Percentiles rank a stretch among this genome's conserved stretches.
These are phyloP conservation scores for Ectropis grisescens DNA, from an alignment of 1,140 invertebrate species.

Conservation along the genomic window DNA sequence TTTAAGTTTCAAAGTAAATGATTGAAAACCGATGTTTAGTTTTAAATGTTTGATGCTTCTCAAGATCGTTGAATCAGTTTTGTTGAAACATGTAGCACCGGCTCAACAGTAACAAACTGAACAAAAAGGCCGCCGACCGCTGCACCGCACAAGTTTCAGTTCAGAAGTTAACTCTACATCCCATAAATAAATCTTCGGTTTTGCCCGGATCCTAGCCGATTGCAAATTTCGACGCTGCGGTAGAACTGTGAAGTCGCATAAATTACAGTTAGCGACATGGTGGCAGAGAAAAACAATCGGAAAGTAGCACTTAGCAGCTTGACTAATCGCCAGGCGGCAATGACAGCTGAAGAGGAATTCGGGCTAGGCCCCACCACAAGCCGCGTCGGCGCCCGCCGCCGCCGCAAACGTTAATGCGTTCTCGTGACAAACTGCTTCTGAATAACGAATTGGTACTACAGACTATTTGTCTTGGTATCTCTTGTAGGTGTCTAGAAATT, in stretches of 20 bases:
- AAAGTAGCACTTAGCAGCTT: slow-evolving; percentile 61
- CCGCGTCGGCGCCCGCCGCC: slow-evolving; percentile 13
- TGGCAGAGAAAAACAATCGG: slow-evolving; percentile 58
- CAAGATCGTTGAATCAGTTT: no score
- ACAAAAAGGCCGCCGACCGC: slow-evolving; percentile 41
- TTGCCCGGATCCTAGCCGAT: slow-evolving; percentile 53
- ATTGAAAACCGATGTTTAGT: no score
- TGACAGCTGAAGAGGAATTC: slow-evolving; percentile 47
- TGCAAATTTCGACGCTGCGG: slow-evolving; percentile 48
- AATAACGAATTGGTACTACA: slow-evolving; percentile 10
- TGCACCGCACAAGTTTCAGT: slow-evolving; percentile 50
- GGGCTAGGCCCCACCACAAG: slow-evolving; percentile 22
- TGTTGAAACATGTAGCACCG: no score
- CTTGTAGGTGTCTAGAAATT: no score
- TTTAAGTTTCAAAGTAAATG: no score
- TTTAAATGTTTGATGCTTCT: no score
- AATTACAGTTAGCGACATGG: slow-evolving; percentile 49
- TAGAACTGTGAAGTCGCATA: slow-evolving; percentile 65
- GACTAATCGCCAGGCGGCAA: slow-evolving; percentile 54
- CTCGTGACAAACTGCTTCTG: slow-evolving; percentile 21
- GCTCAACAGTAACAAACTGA: slow-evolving; percentile 27
- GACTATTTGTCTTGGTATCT: no score
- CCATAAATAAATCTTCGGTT: slow-evolving; percentile 68
- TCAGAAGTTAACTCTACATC: slow-evolving; percentile 45
- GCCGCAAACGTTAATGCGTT: slow-evolving; percentile 23